These are phyloP conservation scores for Oplegnathus fasciatus DNA, from an alignment of 2,113 vertebrate species.

Conservation along the genomic window DNA sequence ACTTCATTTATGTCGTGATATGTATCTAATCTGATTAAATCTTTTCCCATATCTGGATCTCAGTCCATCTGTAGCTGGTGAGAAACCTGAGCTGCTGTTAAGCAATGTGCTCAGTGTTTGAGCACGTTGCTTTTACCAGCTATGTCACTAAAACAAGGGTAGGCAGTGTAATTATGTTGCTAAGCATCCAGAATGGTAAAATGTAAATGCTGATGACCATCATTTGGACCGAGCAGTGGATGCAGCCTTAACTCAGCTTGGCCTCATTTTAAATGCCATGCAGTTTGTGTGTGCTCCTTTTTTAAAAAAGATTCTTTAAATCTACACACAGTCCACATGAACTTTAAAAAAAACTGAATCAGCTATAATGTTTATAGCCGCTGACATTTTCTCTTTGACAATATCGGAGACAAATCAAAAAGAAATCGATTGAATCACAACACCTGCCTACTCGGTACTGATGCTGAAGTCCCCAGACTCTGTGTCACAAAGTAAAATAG, in stretches of 20 bases:
- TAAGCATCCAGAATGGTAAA: conserved; percentile 2
- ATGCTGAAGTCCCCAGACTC: too few species aligned
- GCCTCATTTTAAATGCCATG: conserved; percentile 2
- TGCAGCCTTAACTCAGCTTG: not conserved
- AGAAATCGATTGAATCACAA: not conserved
- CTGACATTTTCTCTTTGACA: conserved; percentile 24
- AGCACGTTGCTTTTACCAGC: not conserved
- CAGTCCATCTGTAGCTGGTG: not conserved
- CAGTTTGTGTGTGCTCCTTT: not conserved
- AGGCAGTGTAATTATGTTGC: conserved; percentile 37
- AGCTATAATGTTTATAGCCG: not conserved
- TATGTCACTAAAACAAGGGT: not conserved
- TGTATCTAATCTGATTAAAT: not conserved
- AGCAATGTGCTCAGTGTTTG: not conserved
- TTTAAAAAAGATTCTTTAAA: conserved; percentile 1
- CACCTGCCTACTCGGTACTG: not conserved
- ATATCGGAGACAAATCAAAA: not conserved
- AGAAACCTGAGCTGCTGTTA: not conserved
- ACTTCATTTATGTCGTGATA: not conserved
- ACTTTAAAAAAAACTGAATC: conserved; percentile 15
- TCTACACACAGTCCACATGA: not conserved
- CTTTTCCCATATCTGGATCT: not conserved
- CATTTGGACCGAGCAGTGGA: not conserved
- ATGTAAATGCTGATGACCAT: conserved; percentile 13
- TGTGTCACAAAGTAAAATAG: not conserved